Base-by-base conservation (phyloP, 2,797 vertebrate genomes). In the Loris lydekkerianus region DNA sequence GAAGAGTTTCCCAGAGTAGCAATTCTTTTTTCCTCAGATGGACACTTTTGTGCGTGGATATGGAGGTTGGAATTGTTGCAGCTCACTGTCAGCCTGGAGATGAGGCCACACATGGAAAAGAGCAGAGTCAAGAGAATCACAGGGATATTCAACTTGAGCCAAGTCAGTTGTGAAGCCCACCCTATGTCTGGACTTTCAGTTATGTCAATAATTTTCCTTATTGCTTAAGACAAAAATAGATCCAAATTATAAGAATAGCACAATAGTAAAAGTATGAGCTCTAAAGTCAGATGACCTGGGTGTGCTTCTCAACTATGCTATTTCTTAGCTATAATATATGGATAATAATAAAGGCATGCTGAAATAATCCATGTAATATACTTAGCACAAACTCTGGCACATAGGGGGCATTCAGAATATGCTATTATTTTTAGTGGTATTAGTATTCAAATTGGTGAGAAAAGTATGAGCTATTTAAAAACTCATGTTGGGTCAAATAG, bases 401-500 rank as follows among this genome's bases (percentile, higher is more conserved):
- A 20, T n/a, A 76, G 53, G 85, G 75, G 81, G 1, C 40, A 82
- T 69, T 89, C 40, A n/a, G 63, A 83, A 89, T 89, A 75, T 83
- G 40, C 34, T 40, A 29, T 83, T 37, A n/a, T 83, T 94, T 27
- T 63, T 88, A 63, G 31, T 56, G 86, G 75, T 82, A 77, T 82
- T 73, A 53, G 20, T 65, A 60, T 96, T 92, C 14, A 83, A 89
- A 73, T 89, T 81, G 46, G 58, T 58, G 34, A 96, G 69, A 82
- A 93, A 86, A 92, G 63, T 86, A 63, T 56, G 40, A 91, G 37
- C 25, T 90, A 72, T 56, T 96, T 9, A 88, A 91, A 92, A 94
- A 81, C 27, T 58, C 75, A 70, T n/a, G 14, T 82, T 91, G 58
- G 80, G 31, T 81, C n/a, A 93, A 96, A 89, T 43, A 93, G 76